phyloP scores from a whole-genome alignment of 2,113 vertebrate genomes.

The Nerophis lumbriciformis region DNA sequence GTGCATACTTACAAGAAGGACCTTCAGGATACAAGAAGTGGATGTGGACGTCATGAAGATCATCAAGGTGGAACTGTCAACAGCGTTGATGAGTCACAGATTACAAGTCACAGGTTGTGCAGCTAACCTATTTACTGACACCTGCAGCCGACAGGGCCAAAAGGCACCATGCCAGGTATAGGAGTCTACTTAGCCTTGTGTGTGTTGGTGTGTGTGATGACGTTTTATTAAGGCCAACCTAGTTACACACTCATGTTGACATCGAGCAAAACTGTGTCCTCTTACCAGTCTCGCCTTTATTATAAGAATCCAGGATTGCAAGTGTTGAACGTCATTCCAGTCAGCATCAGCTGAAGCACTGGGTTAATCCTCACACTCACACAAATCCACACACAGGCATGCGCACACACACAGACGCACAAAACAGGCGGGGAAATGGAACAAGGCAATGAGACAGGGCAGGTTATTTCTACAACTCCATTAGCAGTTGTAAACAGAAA shows the following conservation, averaged over 20 bases:
- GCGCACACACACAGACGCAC: slow-evolving; percentile 1
- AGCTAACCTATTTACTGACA: slow-evolving; percentile 39
- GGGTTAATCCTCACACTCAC: slow-evolving; percentile 60
- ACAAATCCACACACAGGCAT: slow-evolving; percentile 28
- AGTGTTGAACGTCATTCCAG: slow-evolving; percentile 56
- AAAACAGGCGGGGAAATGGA: not conserved
- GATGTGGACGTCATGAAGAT: slow-evolving; percentile 14
- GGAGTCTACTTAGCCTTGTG: slow-evolving; percentile 9
- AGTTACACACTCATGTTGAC: slow-evolving; percentile 1
- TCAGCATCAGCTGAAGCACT: slow-evolving; percentile 60
- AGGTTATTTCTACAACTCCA: slow-evolving; percentile 30
- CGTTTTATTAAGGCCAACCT: slow-evolving; percentile 6
- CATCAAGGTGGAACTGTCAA: not conserved
- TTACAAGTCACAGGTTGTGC: slow-evolving; percentile 19
- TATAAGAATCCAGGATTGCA: slow-evolving; percentile 23
- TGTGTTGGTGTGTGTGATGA: slow-evolving; percentile 10
- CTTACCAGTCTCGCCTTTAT: slow-evolving; percentile 11
- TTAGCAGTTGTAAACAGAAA: slow-evolving; percentile 21
- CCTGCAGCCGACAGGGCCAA: slow-evolving; percentile 33
- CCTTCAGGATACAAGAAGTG: slow-evolving; percentile 7
- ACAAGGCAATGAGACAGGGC: slow-evolving; percentile 15
- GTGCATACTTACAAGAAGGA: slow-evolving; percentile 46
- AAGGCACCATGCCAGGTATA: slow-evolving; percentile 40
- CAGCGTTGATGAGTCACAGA: slow-evolving; percentile 7
- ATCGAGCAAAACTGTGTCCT: slow-evolving; percentile 9